A percentile compares a stretch with the other conserved stretches of the same genome.
Evolutionary conservation across 2,888 invertebrate species (phyloP).

Genomic region (Leucophora obtusa): DNA sequence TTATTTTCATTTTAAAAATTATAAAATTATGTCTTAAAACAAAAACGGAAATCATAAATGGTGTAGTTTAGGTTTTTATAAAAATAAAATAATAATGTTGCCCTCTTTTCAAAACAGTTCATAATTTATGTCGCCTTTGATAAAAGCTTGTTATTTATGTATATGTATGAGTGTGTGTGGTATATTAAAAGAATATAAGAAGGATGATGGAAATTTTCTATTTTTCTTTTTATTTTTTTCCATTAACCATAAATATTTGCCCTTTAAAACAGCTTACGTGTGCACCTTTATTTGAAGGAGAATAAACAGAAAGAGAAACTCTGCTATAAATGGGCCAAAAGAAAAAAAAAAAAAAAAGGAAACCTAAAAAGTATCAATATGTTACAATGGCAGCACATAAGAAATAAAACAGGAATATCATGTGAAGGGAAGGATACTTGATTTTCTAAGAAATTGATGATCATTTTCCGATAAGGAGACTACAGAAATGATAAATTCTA

Average conservation of each 20-base stretch:
- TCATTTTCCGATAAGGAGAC: too few relatives aligned
- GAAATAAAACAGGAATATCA: not conserved
- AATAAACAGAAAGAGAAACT: not conserved
- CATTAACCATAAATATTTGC: not conserved
- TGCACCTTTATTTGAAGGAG: slow-evolving; percentile 19
- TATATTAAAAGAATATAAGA: slow-evolving; percentile 2
- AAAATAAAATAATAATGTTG: not conserved
- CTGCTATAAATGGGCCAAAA: not conserved
- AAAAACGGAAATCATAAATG: not conserved
- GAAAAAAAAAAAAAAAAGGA: not conserved
- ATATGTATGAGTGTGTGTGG: not conserved
- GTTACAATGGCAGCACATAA: not conserved
- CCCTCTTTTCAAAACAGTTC: not conserved
- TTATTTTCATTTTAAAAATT: too few relatives aligned
- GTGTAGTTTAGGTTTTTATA: not conserved
- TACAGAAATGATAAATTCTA: too few relatives aligned
- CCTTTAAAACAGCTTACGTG: slow-evolving; percentile 35
- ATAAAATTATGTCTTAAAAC: too few relatives aligned
- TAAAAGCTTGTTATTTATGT: slow-evolving; percentile 10
- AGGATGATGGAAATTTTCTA: slow-evolving; percentile 17
- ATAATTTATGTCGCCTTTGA: slow-evolving; percentile 22
- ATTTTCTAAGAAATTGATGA: too few relatives aligned
- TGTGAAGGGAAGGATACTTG: not conserved
- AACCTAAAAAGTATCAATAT: slow-evolving; percentile 11
- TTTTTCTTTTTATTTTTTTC: not conserved